Base-by-base conservation (phyloP, 92 coral and sea anemone genomes). In the Epizoanthus illoricatus region DNA sequence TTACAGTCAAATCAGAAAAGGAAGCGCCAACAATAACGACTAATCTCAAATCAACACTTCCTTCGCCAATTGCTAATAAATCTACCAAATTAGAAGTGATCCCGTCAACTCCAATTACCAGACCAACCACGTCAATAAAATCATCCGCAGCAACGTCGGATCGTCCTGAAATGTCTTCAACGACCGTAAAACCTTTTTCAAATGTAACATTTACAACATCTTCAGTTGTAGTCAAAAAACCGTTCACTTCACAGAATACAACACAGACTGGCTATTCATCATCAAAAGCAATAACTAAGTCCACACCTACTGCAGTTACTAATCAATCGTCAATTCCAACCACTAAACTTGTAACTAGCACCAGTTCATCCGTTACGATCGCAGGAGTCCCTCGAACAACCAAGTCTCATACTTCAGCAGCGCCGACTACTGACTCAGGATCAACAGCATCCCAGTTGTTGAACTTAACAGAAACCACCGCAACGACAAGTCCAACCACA, bases 361-460 rank as follows among this genome's bases (percentile, higher is more conserved):
- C 68, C n/a, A 56, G 69, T 7, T 23, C 61, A 47, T 21, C 52
- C 3, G 20, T 67, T 19, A 70, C 64, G 45, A 24, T 65, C 2
- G 16, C 69, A 17, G 8, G 57, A 20, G 10, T 56, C 6, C 23
- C 86, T 55, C 39, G 20, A 82, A 57, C 68, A 82, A 60, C 86
- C 20, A 47, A 17, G 20, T 36, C 81, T 33, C 43, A 10, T 16
- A 33, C 12, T 21, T 21, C 70, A 1, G 70, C 70, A 65, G 40
- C 13, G 16, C 9, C 70, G 40, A 12, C 70, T 21, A 33, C 70
- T 21, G 70, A 21, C 24, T 21, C 81, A 76, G 19, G 40, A n/a
- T 17, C 71, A 4, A 52, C 81, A 58, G 81, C n/a, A 76, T 18
- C 71, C 5, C 41, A 64, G 17, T 8, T 23, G 8, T 55, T 67